Base-by-base conservation (phyloP, 2,888 invertebrate species). In the Bombylius discolor region DNA sequence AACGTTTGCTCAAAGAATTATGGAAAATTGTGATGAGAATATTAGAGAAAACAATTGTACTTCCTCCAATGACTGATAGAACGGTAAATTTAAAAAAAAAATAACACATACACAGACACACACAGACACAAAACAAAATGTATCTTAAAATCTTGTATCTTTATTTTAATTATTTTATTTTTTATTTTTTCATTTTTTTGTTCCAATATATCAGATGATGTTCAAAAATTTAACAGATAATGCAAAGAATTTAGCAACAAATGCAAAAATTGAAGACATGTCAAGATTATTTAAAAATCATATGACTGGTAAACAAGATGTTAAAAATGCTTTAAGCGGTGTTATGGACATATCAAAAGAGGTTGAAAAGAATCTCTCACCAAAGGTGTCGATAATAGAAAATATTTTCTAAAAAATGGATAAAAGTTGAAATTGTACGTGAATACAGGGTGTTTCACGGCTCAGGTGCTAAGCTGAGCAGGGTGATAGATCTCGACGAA, bases 11-110 rank as follows among this genome's bases (percentile, higher is more conserved):
- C 59, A 99, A 99, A 75, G 98, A 99, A 76, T 78, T 99, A 58
- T 99, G 98, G 98, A 94, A 95, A 77, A 96, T 99, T 67, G 97
- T 98, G 34, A 98, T 99, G 89, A 87, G 94, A 70, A 95, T 93
- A 69, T 81, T 99, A 70, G 99, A 99, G 76, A 98, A 98, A 76
- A 93, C 95, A 59, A 97, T 99, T 62, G 99, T 99, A 9, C 79
- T 99, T 65, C 99, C 97, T 61, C 95, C 96, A 53, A 91, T 96
- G 87, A 89, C 91, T 67, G 95, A 96, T 76, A 93, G 93, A 78
- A 94, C 91, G 75, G 94, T 95, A 47, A 33, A 52, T 23, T 23
- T 23, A 23, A 23, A 23, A 23, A 23, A 23, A 52, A 53, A 53
- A 32, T n/a, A n/a, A n/a, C n/a, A n/a, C n/a, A n/a, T n/a, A n/a